Base-by-base conservation (phyloP, 2,113 vertebrate genomes). In the Cettia cetti region DNA sequence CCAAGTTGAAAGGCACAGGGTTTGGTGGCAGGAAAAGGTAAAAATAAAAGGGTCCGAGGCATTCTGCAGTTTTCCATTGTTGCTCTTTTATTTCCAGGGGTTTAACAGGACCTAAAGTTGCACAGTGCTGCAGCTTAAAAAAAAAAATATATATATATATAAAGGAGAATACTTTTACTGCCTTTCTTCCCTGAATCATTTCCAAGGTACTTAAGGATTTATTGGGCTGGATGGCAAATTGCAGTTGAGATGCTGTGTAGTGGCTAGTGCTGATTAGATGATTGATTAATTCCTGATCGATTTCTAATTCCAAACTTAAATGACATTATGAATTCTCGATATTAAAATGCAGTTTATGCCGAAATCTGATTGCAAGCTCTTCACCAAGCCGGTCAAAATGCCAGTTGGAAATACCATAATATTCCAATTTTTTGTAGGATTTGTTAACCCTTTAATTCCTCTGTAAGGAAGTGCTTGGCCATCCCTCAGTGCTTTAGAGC, bases 31-130 rank as follows among this genome's bases (percentile, higher is more conserved):
- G 92, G 59, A 76, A 96, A 93, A 93, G 84, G 66, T 88, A 87
- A 66, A 68, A 80, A 66, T 37, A 45, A 93, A 70, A 63, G 68
- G 68, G 54, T 79, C 65, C 33, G 30, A 52, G 66, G 81, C 87
- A 50, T 82, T 97, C 95, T 86, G 66, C 85, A 52, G 45, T 89
- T 97, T 57, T 47, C 94, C 87, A 91, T 94, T 50, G 83, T 90
- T 95, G 82, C 96, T 95, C 96, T 97, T 97, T 97, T 93, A 70
- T 96, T 94, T 94, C 84, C 19, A 59, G 89, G 42, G 77, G 30
- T 95, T 64, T 78, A 71, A 40, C 72, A 91, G 37, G 53, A 90
- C 87, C 70, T 52, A 5, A 84, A 84, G 82, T 86, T 88, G 56
- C 79, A 9, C 2, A 10, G 80, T 13, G 7, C 40, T 89, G 80